Base-by-base conservation (phyloP, 2,888 invertebrate species). In the Melanargia galathea region DNA sequence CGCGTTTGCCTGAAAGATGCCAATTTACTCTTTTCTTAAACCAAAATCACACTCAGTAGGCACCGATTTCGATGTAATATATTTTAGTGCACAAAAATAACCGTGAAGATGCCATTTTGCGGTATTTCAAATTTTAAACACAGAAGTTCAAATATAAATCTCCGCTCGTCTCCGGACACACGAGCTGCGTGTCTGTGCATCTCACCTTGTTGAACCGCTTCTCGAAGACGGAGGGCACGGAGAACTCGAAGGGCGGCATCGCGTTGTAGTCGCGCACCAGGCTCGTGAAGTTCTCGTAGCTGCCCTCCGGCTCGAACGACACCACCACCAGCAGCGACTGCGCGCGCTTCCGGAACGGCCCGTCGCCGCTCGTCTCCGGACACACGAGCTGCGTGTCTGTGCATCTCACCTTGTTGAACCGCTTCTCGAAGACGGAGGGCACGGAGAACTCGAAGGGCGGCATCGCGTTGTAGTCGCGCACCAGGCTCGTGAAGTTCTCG, bases 241-340 rank as follows among this genome's bases (percentile, higher is more conserved):
- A 84, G 78, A 98, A 97, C 74, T 94, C 93, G 80, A 98, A 98
- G 0, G 98, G 98, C 67, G 94, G 93, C 81, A 90, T 92, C 56
- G 92, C 91, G 81, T 96, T 98, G 86, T 96, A 97, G 59, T 93
- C 90, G 60, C 95, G 93, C 24, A 99, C 98, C 80, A 93, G 93
- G 55, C 94, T 92, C 13, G 96, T 96, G 83, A 99, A 99, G 35
- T 93, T 92, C 71, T 94, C 94, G 76, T 95, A 95, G 72, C 93
- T 93, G 69, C 86, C 82, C 69, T 94, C 92, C 0, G 98, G 97
- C 51, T 97, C 96, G 24, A 97, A 96, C 0, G 97, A 95, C 1
- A 96, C 97, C 48, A 99, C 95, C 20, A 98, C 97, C 65, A 99
- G 92, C 26, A 98, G 90, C 2, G 97, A 97, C 75, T 95, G 94